Evolutionary conservation across 2,888 invertebrate species (phyloP).

Genomic region (Apodemia zela): DNA sequence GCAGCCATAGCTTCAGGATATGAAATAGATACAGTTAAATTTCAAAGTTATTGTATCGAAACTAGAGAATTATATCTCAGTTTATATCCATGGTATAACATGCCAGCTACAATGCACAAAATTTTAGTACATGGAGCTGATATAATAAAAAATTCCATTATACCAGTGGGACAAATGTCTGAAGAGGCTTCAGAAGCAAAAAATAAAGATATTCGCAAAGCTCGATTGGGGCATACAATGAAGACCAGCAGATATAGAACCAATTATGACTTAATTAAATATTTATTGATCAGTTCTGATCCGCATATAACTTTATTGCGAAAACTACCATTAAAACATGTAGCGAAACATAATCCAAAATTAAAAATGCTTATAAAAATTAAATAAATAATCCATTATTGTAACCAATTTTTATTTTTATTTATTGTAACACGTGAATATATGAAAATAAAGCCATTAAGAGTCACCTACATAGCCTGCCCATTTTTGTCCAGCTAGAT

Average conservation of each 20-base stretch:
- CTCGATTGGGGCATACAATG: slow-evolving; percentile 7
- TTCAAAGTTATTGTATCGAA: slow-evolving; percentile 2
- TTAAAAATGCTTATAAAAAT: slow-evolving; percentile 2
- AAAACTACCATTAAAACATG: background rate
- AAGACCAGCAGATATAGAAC: background rate
- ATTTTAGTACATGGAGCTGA: slow-evolving; percentile 6
- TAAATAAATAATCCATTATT: background rate
- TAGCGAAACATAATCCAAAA: slow-evolving; percentile 1
- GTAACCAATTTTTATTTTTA: slow-evolving; percentile 6
- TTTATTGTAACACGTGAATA: background rate
- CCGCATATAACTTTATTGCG: background rate
- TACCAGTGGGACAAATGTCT: slow-evolving; percentile 2
- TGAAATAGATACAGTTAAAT: slow-evolving; percentile 7
- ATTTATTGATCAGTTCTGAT: slow-evolving; percentile 1
- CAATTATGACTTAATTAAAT: slow-evolving; percentile 4
- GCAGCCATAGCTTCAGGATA: slow-evolving; percentile 1
- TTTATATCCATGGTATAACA: slow-evolving; percentile 6
- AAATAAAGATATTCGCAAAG: background rate
- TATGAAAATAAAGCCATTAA: too few species aligned
- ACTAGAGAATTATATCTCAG: slow-evolving; percentile 2
- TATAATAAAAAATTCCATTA: slow-evolving; percentile 2
- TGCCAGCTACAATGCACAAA: slow-evolving; percentile 1
- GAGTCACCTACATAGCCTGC: too few species aligned
- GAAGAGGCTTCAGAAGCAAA: background rate
- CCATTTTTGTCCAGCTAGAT: too few species aligned